Conservation (phyloP, 2,113 vertebrate genomes). For the Ivindomyrus marchei region DNA sequence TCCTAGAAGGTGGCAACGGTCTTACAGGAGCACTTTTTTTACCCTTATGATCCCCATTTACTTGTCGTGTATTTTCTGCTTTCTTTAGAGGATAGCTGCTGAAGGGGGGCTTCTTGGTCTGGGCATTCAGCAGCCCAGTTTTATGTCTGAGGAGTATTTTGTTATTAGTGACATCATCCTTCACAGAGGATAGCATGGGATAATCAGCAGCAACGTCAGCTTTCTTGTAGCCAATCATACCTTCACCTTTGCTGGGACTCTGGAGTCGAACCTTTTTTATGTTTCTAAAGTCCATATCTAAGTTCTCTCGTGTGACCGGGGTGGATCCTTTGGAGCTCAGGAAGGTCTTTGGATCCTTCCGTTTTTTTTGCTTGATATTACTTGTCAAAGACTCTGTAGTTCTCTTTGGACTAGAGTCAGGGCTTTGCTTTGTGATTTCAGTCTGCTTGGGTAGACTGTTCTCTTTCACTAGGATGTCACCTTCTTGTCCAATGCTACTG, state of each 20-base stretch:
- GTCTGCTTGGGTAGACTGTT: constrained; percentile 40
- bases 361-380: constrained; percentile 60
- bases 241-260: constrained; percentile 50
- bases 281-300: constrained; percentile 59
- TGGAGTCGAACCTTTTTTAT: constrained; percentile 63
- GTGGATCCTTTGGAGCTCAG: constrained; percentile 53
- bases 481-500: constrained; percentile 40
- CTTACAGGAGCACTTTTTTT: constrained; percentile 69
- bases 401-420: constrained; percentile 39
- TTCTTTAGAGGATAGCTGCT: constrained; percentile 68
- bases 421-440: constrained; percentile 46
- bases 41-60: constrained; percentile 65
- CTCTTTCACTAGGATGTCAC: constrained; percentile 46
- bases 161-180: constrained; percentile 69
- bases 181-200: constrained; percentile 63
- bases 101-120: constrained; percentile 58
- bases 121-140: constrained; percentile 49
- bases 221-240: constrained; percentile 48
- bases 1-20: constrained; percentile 66
- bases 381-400: constrained; percentile 15
- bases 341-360: constrained; percentile 66
- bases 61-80: constrained; percentile 52
- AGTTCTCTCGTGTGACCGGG: constrained; percentile 68
- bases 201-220: constrained; percentile 58
- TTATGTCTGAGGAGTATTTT: constrained; percentile 65